phyloP scores from a whole-genome alignment of 2,888 invertebrate species.

The Leptinotarsa haldemani region DNA sequence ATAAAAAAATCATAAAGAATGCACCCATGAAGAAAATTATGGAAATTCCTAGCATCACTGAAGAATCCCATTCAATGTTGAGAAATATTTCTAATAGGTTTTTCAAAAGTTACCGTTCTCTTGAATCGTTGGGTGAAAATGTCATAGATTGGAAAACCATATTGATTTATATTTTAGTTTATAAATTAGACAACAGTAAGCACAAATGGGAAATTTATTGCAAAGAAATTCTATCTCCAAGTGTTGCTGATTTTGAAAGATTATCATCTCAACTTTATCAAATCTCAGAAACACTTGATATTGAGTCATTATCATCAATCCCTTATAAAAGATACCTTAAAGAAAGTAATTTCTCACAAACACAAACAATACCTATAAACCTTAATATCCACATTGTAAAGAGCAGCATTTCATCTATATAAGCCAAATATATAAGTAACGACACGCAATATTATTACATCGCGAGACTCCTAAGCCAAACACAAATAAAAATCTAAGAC shows the following conservation, averaged over 20 bases:
- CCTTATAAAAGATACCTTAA: neutral
- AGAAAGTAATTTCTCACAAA: slow-evolving; percentile 5
- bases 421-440: slow-evolving; percentile 33
- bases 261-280: slow-evolving; percentile 21
- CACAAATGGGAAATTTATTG: slow-evolving; percentile 11
- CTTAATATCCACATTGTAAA: slow-evolving; percentile 15
- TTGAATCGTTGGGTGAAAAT: slow-evolving; percentile 12
- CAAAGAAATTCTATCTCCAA: neutral
- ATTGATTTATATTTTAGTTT: slow-evolving; percentile 9
- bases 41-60: slow-evolving; percentile 8
- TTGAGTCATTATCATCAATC: neutral
- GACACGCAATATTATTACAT: slow-evolving; percentile 31
- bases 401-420: slow-evolving; percentile 28
- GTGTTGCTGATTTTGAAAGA: neutral
- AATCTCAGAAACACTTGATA: slow-evolving; percentile 3
- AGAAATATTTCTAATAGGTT: slow-evolving; percentile 16
- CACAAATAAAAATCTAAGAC: no score
- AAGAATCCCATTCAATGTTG: slow-evolving; percentile 19
- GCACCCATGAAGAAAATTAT: slow-evolving; percentile 6
- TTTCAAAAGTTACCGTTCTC: slow-evolving; percentile 13
- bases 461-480: neutral
- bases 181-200: neutral
- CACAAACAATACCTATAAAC: slow-evolving; percentile 6
- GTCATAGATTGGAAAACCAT: slow-evolving; percentile 12
- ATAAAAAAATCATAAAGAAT: slow-evolving; percentile 20